Evolutionary conservation across 2,888 invertebrate species (phyloP), one percentile per base, ranked within the genome.

Genomic region (Lycophotia porphyrea): DNA sequence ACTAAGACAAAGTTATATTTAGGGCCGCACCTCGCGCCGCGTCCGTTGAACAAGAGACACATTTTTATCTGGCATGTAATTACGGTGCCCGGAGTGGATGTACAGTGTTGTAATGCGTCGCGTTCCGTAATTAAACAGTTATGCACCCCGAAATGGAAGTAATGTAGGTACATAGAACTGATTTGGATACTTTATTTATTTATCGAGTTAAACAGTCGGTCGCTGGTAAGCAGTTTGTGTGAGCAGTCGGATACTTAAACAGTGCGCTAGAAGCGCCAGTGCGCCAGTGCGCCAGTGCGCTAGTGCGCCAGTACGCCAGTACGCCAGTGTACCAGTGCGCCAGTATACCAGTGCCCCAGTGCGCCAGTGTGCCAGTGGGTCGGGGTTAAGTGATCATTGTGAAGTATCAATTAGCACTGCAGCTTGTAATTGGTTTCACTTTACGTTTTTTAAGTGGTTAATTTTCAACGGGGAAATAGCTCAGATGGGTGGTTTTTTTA

Each of bases 361-460:
- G n/a, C n/a, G 49, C 5, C 24, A 5, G 5, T 49, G 49, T 9
- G 24, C 49, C 24, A 18, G 21, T 7, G 47, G 13, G 44, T 18
- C 21, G 21, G 7, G 21, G 63, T 39, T 11, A n/a, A n/a, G 27
- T 78, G 42, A 27, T 21, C 80, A 15, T 18, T 27, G 52, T 21
- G 5, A 39, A 70, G 44, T 42, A 49, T 79, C 47, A 55, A 58
- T 77, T 58, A 77, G 63, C 47, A 13, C 15, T 34, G 47, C 44
- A 39, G 36, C 24, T 55, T 24, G 34, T 47, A 36, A 61, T 72
- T 61, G 27, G 36, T 75, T 13, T 68, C 34, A 64, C 52, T 75
- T 58, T 58, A 34, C 36, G 9, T 18, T 13, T 24, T n/a, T 18
- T 39, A 31, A 39, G 7, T 15, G 2, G 39, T 78, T 44, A 36